Evolutionary conservation across 2,888 invertebrate genomes (phyloP).

Genomic region (Criorhina ranunculi): DNA sequence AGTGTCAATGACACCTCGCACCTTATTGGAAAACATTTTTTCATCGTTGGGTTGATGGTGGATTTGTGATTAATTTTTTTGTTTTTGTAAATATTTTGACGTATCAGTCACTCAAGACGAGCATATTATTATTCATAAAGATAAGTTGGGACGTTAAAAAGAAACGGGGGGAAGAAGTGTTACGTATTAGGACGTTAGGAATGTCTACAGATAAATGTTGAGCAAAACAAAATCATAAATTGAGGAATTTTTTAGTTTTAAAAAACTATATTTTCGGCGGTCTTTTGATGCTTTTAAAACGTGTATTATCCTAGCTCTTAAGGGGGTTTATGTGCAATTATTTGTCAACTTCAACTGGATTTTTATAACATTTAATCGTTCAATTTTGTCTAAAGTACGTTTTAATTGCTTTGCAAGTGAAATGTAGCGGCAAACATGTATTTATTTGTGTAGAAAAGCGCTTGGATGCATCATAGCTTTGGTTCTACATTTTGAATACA

Average conservation of each 20-base stretch:
- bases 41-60: neutral
- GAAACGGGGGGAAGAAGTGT: neutral
- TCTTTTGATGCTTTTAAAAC: neutral
- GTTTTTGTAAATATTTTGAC: slow-evolving; percentile 16
- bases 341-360: neutral
- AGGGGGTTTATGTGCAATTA: neutral
- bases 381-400: neutral
- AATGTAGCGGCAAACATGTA: neutral
- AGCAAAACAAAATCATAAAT: slow-evolving; percentile 23
- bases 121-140: slow-evolving; percentile 14
- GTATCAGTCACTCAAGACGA: neutral
- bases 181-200: neutral
- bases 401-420: neutral
- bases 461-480: too few relatives aligned
- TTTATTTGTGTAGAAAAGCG: neutral
- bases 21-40: slow-evolving; percentile 14
- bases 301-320: neutral
- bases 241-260: neutral
- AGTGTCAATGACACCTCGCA: slow-evolving; percentile 47
- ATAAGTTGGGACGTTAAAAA: neutral
- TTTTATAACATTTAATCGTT: neutral
- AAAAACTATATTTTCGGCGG: neutral
- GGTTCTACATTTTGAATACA: too few relatives aligned
- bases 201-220: neutral
- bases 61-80: neutral